Evolutionary conservation across 2,113 vertebrate species (phyloP), one percentile per base, ranked within the genome.

Genomic region (Empidonax traillii): DNA sequence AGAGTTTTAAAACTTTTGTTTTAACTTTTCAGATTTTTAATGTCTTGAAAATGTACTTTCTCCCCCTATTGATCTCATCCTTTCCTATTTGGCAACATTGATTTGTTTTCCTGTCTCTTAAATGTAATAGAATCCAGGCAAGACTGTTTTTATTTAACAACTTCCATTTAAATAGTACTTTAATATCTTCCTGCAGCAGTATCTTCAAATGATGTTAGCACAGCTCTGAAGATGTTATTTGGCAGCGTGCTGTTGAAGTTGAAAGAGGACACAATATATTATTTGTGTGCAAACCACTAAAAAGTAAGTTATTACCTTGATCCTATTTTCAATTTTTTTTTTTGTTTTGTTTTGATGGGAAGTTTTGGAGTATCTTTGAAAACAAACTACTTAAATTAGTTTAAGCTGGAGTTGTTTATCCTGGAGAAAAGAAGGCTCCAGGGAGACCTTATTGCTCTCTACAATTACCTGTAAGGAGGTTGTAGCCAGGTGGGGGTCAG

Each of bases 31-130:
- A 80, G 67, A 46, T 68, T 95, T 96, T 93, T 96, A 95, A 79
- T 94, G 79, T 58, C 59, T 94, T 85, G 39, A 89, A 93, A 95
- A 91, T 88, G 68, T 85, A 52, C 71, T 91, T 92, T 69, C 51
- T 89, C 39, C 49, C 9, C 30, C 20, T 92, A 91, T 96, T 95
- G 97, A 97, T 97, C 86, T 96, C 65, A 76, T 93, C 18, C 71
- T 92, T 89, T 96, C 85, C 75, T 85, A 94, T 94, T 95, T 90
- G 94, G 93, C 75, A 90, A 43, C n/a, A 96, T 79, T 95, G 95
- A 97, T 97, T 96, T 97, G 87, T 97, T 96, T 95, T 90, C 51
- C 59, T 82, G 66, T 85, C 93, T 95, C 84, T 68, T 94, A 93
- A 95, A 90, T 77, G 90, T 90, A 97, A 94, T 72, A 92, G 85